Evolutionary conservation across 2,797 vertebrate genomes (phyloP), one percentile per base, ranked within the genome.

Genomic region (Sparus aurata): DNA sequence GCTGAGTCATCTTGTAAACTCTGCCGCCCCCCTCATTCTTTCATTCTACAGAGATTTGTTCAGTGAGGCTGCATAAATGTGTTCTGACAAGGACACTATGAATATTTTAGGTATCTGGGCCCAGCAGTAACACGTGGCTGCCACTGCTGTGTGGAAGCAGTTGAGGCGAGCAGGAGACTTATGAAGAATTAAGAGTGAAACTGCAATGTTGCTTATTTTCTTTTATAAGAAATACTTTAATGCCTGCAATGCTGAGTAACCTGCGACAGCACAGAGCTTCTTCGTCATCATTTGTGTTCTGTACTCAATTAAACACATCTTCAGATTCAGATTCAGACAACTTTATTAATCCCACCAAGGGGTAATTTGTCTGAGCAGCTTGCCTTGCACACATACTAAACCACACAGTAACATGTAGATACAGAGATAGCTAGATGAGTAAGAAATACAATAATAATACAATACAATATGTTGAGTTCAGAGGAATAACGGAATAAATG

Each of bases 41-140:
- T 67, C 55, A 50, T 57, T 84, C 85, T 55, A 73, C 69, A 82
- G 50, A 91, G 79, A 84, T 86, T 77, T 85, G 85, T 84, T 89
- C 84, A 87, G 73, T 87, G 83, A 87, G 64, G 84, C 88, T 69
- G 80, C 84, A 90, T 70, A 82, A 87, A 95, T 91, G 45, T 85
- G 78, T 83, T 91, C 90, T 90, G 92, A 95, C 91, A 92, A 84
- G 90, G 80, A 85, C 92, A 77, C 79, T 82, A 92, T 94, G 85
- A 93, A 94, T 94, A 91, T 94, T 94, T 93, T 87, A 94, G 81
- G 73, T 87, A 78, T 86, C 77, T 73, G 73, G 59, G 70, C 75
- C 75, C 25, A 25, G 81, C 86, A 75, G 73, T 41, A 74, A 79
- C 91, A 90, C 61, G 60, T 84, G 87, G 59, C 69, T 50, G 27